These are phyloP conservation scores for Limnephilus lunatus DNA, from an alignment of 2,888 invertebrate species.

Conservation along the genomic window DNA sequence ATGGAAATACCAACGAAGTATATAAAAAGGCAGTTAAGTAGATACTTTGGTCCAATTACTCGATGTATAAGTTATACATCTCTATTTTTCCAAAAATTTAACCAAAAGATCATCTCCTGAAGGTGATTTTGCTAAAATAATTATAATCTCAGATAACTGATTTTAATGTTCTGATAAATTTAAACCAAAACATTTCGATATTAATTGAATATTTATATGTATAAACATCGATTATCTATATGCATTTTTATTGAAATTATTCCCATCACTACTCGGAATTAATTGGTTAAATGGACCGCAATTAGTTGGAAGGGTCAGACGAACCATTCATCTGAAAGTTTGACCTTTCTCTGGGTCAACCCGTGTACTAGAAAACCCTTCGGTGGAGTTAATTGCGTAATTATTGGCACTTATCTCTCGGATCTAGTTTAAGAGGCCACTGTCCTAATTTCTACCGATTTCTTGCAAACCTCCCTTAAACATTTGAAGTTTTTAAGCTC, in stretches of 20 bases:
- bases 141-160: no score
- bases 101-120: no score
- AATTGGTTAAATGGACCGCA: not conserved
- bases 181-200: not conserved
- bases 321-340: not conserved
- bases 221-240: not conserved
- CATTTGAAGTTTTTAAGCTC: no score
- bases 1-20: no score
- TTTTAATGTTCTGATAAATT: not conserved
- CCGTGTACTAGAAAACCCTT: not conserved
- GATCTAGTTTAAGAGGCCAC: no score
- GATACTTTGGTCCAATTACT: no score
- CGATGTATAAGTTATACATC: no score
- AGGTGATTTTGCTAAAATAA: no score
- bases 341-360: not conserved
- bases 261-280: not conserved
- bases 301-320: not conserved
- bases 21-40: no score
- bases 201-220: not conserved
- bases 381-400: not conserved
- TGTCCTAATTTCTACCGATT: no score
- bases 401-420: not conserved
- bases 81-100: no score
- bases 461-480: no score
- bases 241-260: not conserved